These are phyloP conservation scores for Melanargia galathea DNA, from an alignment of 2,888 invertebrate species.

Conservation along the genomic window DNA sequence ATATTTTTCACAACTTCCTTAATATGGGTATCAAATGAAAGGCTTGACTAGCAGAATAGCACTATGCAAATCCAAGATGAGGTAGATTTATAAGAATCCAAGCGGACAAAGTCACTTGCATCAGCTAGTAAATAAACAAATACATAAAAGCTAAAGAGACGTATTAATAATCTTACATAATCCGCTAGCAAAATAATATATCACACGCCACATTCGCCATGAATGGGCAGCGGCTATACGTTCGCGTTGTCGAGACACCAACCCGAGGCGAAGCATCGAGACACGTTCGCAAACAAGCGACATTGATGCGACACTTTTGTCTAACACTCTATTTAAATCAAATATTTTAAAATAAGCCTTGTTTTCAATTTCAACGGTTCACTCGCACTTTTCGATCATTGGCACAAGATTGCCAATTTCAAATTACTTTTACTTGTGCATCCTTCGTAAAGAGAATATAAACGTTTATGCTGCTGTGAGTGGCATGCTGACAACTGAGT, in stretches of 20 bases:
- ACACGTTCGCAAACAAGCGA: conserved; percentile 22
- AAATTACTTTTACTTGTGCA: background rate
- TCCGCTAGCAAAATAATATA: conserved; percentile 29
- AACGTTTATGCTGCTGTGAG: too few relatives aligned
- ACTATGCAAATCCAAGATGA: too few relatives aligned
- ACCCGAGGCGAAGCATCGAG: conserved; percentile 45
- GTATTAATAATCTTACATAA: conserved; percentile 35
- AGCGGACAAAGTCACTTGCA: too few relatives aligned
- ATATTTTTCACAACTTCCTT: too few relatives aligned
- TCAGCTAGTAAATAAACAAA: too few relatives aligned
- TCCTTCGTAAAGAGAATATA: background rate
- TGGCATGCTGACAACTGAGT: too few relatives aligned
- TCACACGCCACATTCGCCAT: conserved; percentile 38
- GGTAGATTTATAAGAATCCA: too few relatives aligned
- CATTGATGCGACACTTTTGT: conserved; percentile 14
- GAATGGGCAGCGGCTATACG: conserved; percentile 41
- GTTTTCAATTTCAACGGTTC: background rate
- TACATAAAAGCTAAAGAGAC: conserved; percentile 14
- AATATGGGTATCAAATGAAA: too few relatives aligned
- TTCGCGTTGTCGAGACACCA: conserved; percentile 48
- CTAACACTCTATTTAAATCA: background rate
- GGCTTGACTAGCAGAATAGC: too few relatives aligned
- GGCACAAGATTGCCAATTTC: background rate
- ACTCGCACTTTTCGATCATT: background rate
- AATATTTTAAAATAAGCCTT: too few relatives aligned